A percentile compares a stretch with the other conserved stretches of the same genome.
Conservation (phyloP, 2,888 invertebrate species). For the Trilocha varians region DNA sequence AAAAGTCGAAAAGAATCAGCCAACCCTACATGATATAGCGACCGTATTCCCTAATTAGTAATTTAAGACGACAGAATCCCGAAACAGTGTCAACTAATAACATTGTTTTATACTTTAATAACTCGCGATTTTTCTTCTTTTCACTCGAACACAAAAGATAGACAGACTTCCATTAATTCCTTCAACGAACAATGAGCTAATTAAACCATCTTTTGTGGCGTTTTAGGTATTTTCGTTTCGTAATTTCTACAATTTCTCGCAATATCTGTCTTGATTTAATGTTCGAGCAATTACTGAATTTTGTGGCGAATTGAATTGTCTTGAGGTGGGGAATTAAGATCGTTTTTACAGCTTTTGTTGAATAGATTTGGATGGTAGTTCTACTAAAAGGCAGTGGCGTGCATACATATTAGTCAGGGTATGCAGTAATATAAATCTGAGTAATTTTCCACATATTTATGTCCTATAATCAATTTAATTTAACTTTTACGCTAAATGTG, state of each 20-base stretch:
- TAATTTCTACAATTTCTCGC: neutral
- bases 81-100: slow-evolving; percentile 3
- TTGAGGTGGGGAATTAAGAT: no score
- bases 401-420: no score
- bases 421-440: no score
- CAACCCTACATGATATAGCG: slow-evolving; percentile 3
- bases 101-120: slow-evolving; percentile 1
- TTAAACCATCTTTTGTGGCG: neutral
- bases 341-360: no score
- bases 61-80: slow-evolving; percentile 9
- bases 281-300: neutral
- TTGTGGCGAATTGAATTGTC: no score
- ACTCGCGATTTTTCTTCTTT: slow-evolving; percentile 4
- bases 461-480: no score
- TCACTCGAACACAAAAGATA: neutral
- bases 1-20: neutral
- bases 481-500: no score
- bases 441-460: no score
- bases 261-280: neutral
- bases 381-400: no score
- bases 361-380: no score
- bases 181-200: neutral
- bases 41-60: slow-evolving; percentile 12
- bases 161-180: neutral
- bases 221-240: neutral